phyloP scores from a whole-genome alignment of 2,797 vertebrate species.

The Chloroceryle inda region DNA sequence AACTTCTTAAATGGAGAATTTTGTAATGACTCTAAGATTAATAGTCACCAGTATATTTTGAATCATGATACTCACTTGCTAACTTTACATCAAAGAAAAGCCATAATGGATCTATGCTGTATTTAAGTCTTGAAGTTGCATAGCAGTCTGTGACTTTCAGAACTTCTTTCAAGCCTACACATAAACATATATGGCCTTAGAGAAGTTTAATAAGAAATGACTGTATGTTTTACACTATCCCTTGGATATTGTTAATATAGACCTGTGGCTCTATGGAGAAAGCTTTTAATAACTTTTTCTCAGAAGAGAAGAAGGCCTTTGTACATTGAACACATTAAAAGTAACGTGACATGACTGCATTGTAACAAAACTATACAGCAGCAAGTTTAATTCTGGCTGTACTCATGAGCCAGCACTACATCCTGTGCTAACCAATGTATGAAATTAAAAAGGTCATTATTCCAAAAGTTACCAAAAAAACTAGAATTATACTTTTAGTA shows the following conservation, averaged over 20 bases:
- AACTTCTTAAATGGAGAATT: not conserved
- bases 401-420: not conserved
- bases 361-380: not conserved
- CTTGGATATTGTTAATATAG: not conserved
- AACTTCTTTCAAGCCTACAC: not conserved
- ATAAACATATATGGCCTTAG: not conserved
- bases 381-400: not conserved
- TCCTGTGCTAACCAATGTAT: not conserved
- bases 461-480: not conserved
- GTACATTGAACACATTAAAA: not conserved
- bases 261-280: not conserved
- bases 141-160: not conserved
- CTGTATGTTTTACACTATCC: not conserved
- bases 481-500: not conserved
- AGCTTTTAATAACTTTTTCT: not conserved
- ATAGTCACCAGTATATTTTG: not conserved
- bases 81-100: not conserved
- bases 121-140: not conserved
- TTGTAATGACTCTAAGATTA: not conserved
- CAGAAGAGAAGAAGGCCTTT: not conserved
- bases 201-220: not conserved
- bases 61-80: rapidly evolving
- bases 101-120: not conserved
- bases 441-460: not conserved
- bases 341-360: not conserved